Base-by-base conservation (phyloP, 2,113 vertebrate species). In the Aphelocoma coerulescens region DNA sequence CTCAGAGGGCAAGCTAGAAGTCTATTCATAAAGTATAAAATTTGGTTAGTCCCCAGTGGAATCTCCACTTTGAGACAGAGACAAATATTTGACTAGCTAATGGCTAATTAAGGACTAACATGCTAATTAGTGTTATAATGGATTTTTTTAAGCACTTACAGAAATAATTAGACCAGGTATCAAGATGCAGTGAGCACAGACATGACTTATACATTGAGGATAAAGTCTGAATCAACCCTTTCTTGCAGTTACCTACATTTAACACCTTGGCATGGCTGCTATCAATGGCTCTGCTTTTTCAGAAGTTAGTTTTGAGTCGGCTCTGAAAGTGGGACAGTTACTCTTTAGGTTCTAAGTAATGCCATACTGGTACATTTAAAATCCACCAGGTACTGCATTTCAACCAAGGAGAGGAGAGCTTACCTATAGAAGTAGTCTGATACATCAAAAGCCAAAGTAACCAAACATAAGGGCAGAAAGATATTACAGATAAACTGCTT, bases 91-190 rank as follows among this genome's bases (percentile, higher is more conserved):
- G 48, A 71, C 61, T 92, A 87, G 82, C 30, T 67, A 87, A 81
- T 61, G 69, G 41, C 73, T 89, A 95, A 95, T 93, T 91, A 92
- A 81, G 61, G 39, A 85, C 52, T 92, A 86, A 87, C 0, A 3
- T 78, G 24, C 61, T 95, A 95, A 94, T 94, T 87, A 95, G 80
- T 27, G n/a, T 57, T 87, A 81, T 68, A 87, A 92, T 57, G 32
- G 68, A 81, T 81, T 94, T 88, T 88, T 94, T 87, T 51, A 49
- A 94, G 69, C 61, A 87, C 52, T 86, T 85, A 14, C 22, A 75
- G 55, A 95, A 97, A 94, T 92, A 92, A 92, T 91, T 95, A 89
- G 73, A 92, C 16, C 32, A 84, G 72, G 55, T 88, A 86, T 43
- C 51, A 74, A 90, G 66, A 84, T 35, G 54, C 16, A 78, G 22